Evolutionary conservation across 2,888 invertebrate genomes (phyloP), one percentile per base, ranked within the genome.

Genomic region (Cephus pulcher): DNA sequence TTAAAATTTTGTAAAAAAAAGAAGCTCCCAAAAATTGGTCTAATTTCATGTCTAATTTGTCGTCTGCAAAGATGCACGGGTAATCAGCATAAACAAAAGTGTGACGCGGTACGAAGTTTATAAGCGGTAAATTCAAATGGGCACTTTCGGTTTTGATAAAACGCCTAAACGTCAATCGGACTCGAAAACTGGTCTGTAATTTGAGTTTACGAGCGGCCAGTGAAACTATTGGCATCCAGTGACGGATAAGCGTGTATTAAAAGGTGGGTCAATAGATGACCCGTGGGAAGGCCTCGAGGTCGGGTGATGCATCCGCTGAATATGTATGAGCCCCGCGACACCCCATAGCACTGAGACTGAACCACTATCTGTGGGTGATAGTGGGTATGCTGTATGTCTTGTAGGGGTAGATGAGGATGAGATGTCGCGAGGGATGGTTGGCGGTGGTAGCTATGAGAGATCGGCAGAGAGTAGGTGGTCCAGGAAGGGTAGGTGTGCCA

Each of bases 281-380:
- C 90, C 85, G 87, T 87, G 86, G 83, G 80, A 84, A 82, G 85
- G 56, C 56, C 56, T 84, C 86, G 86, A 85, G 86, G 86, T 87
- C 87, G 91, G 91, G 92, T 93, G 94, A 93, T 94, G 94, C 94
- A 94, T 93, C 92, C 92, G 90, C 92, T 94, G 94, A 94, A 94
- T 94, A 94, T 94, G 94, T 93, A 94, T 94, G 93, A 94, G 93
- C 90, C 92, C 90, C 89, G 90, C 89, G 91, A 91, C 91, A 90
- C 90, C 90, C 90, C 90, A 89, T 87, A 88, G 89, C 86, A 87
- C 78, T 82, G 86, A 82, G 86, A 87, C 88, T 88, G 85, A 86
- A 90, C 89, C 89, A 86, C 91, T 91, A 91, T 91, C 90, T 90
- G 91, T 85, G 91, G 90, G 88, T 89, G 91, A 91, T 91, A 91